phyloP scores from a whole-genome alignment of 2,797 vertebrate genomes.

The Ara ararauna region DNA sequence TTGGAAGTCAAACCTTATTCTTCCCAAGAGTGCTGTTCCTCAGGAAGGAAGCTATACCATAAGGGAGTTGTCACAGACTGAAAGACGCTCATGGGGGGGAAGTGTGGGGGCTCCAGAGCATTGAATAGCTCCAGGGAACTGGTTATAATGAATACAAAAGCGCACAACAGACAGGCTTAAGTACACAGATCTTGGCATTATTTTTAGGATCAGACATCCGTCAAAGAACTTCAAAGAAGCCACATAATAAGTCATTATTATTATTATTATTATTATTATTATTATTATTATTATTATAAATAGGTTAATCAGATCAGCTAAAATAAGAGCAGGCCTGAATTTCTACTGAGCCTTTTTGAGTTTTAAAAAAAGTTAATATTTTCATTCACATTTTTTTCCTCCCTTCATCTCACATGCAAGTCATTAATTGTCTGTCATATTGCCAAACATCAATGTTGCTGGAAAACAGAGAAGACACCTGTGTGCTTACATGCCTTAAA shows the following conservation, averaged over 20 bases:
- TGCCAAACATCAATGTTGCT: neutral
- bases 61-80: neutral
- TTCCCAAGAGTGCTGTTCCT: neutral
- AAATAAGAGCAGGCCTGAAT: neutral
- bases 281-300: neutral
- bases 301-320: neutral
- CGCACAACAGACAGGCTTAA: neutral
- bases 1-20: neutral
- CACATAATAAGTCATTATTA: neutral
- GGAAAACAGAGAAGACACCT: neutral
- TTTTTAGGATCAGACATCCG: neutral
- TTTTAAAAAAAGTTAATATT: neutral
- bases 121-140: neutral
- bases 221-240: neutral
- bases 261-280: neutral
- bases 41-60: neutral
- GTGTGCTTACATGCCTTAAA: neutral
- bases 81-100: neutral
- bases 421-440: neutral
- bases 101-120: neutral
- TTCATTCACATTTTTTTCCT: neutral
- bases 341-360: neutral
- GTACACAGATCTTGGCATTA: neutral
- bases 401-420: neutral
- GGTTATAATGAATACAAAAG: neutral